These are phyloP conservation scores for Nematostella vectensis DNA, from an alignment of 92 coral and sea anemone genomes.

Conservation along the genomic window DNA sequence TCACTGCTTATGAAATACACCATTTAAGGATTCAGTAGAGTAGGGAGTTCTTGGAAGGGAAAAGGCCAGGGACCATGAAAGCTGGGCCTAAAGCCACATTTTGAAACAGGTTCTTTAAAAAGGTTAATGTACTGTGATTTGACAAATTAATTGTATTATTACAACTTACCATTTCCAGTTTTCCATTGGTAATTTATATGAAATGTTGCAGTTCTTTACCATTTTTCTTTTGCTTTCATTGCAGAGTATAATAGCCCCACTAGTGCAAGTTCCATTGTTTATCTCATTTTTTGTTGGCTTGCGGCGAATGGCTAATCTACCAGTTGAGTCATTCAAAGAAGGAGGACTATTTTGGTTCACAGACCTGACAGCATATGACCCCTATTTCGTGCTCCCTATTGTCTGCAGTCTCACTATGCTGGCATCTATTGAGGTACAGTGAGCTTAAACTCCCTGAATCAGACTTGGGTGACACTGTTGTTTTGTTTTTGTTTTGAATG, in stretches of 20 bases:
- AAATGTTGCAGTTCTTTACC: no score
- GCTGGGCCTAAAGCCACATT: no score
- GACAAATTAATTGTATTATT: no score
- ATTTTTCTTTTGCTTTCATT: constrained; percentile 11
- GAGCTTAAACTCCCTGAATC: neutral
- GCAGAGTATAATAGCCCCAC: constrained; percentile 74
- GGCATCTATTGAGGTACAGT: constrained; percentile 84
- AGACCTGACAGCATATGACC: constrained; percentile 81
- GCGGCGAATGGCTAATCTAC: constrained; percentile 84
- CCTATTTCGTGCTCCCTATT: constrained; percentile 80
- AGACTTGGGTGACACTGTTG: neutral
- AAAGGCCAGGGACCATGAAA: no score
- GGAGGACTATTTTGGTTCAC: constrained; percentile 87
- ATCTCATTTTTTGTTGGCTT: constrained; percentile 84
- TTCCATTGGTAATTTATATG: no score
- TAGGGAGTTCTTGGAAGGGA: no score
- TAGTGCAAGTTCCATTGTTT: constrained; percentile 81
- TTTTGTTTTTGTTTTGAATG: no score
- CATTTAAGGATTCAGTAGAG: no score
- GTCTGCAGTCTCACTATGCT: constrained; percentile 85
- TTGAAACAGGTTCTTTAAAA: no score
- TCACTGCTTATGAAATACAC: no score
- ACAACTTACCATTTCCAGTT: no score
- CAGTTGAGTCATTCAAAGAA: constrained; percentile 76
- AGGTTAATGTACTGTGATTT: no score